Evolutionary conservation across 2,113 vertebrate species (phyloP).

Genomic region (Struthidea cinerea): DNA sequence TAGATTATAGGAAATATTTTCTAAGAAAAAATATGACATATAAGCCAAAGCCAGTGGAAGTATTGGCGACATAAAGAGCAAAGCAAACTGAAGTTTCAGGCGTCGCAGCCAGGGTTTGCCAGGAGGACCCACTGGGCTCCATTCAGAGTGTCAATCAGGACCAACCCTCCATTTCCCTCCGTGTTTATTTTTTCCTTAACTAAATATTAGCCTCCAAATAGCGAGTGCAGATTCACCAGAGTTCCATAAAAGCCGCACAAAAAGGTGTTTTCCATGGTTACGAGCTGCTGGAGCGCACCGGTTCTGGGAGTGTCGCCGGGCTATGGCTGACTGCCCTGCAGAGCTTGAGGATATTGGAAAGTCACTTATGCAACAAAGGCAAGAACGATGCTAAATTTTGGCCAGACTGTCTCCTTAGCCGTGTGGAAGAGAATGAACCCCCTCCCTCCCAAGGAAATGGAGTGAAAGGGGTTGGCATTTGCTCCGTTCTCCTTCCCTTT

Average conservation of each 20-base stretch:
- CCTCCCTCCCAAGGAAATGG: background rate
- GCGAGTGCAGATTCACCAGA: slow-evolving; percentile 35
- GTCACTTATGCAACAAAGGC: slow-evolving; percentile 49
- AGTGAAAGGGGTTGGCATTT: slow-evolving; percentile 46
- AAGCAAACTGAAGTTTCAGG: background rate
- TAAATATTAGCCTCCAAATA: slow-evolving; percentile 42
- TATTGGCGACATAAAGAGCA: background rate
- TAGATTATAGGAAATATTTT: background rate
- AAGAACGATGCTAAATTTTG: slow-evolving; percentile 30
- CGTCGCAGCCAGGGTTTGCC: background rate
- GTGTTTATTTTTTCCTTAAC: slow-evolving; percentile 32
- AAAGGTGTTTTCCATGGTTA: slow-evolving; percentile 56
- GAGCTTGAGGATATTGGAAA: slow-evolving; percentile 38
- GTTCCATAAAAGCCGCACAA: background rate
- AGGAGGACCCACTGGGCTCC: background rate
- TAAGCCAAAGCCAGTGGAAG: background rate
- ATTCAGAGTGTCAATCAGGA: background rate
- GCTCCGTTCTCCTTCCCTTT: slow-evolving; percentile 44
- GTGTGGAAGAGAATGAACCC: background rate
- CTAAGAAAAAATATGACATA: background rate
- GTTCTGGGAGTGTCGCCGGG: slow-evolving; percentile 19
- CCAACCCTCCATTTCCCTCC: background rate
- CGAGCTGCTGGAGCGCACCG: background rate
- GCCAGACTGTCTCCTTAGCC: slow-evolving; percentile 25
- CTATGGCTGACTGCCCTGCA: slow-evolving; percentile 20